These are phyloP conservation scores for Pelochelys cantorii DNA, from an alignment of 2,797 vertebrate genomes.

Conservation along the genomic window DNA sequence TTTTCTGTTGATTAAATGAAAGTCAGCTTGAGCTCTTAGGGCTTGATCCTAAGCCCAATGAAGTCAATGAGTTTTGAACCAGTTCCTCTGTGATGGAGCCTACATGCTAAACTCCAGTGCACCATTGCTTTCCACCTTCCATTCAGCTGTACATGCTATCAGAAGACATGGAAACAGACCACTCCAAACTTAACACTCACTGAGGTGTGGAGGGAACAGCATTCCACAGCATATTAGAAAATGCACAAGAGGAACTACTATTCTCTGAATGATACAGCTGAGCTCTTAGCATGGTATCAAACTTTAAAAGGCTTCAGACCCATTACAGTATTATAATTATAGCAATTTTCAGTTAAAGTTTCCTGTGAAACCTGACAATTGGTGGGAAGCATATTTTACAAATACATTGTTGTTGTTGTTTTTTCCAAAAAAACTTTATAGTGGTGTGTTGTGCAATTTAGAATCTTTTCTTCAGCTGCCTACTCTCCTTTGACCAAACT, in stretches of 20 bases:
- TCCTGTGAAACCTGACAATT: background rate
- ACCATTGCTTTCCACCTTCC: background rate
- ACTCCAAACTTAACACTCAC: fast-evolving
- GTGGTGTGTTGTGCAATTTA: fast-evolving
- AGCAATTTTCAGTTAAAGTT: background rate
- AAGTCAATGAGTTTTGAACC: background rate
- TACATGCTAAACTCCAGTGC: fast-evolving
- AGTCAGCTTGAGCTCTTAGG: background rate
- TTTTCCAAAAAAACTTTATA: fast-evolving
- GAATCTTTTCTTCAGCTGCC: background rate
- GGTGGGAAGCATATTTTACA: background rate
- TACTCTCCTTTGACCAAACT: background rate
- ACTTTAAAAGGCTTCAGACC: background rate
- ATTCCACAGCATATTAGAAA: background rate
- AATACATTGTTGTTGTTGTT: background rate
- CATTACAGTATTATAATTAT: background rate
- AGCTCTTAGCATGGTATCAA: background rate
- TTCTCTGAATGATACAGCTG: fast-evolving
- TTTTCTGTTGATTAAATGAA: background rate
- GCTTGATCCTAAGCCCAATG: background rate
- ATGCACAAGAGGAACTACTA: fast-evolving
- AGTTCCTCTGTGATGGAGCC: background rate
- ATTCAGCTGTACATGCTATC: background rate
- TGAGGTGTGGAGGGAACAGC: fast-evolving
- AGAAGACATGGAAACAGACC: fast-evolving